These are phyloP conservation scores for Steatocranus sp. DNA, from an alignment of 2,797 vertebrate species.

Conservation along the genomic window DNA sequence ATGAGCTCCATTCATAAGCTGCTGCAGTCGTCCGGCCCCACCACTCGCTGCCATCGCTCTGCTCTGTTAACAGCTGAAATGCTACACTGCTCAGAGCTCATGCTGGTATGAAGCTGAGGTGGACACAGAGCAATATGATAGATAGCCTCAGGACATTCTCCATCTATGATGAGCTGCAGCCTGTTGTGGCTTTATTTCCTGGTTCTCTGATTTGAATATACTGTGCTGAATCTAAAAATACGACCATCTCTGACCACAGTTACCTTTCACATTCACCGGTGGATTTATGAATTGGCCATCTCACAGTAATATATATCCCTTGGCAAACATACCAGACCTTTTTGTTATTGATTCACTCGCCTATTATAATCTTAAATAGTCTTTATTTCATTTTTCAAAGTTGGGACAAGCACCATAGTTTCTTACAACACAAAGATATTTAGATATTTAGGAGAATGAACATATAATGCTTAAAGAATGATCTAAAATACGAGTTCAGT, in stretches of 20 bases:
- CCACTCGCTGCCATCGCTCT: slow-evolving; percentile 31
- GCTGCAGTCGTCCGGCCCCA: slow-evolving; percentile 30
- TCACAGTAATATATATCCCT: not conserved
- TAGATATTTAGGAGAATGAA: not conserved
- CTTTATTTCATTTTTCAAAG: not conserved
- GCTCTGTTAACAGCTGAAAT: slow-evolving; percentile 72
- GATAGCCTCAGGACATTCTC: slow-evolving; percentile 25
- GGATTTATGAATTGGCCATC: not conserved
- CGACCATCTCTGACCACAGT: not conserved
- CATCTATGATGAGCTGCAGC: not conserved
- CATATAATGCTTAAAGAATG: not conserved
- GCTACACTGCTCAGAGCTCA: slow-evolving; percentile 50
- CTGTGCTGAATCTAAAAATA: not conserved
- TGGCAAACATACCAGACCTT: not conserved
- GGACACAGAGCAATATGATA: slow-evolving; percentile 46
- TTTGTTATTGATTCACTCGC: not conserved
- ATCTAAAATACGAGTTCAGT: not conserved
- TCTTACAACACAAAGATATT: not conserved
- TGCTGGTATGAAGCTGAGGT: slow-evolving; percentile 30
- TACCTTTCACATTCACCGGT: not conserved
- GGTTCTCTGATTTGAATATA: slow-evolving; percentile 12
- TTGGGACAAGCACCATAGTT: not conserved
- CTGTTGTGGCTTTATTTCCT: slow-evolving; percentile 11
- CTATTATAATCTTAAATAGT: not conserved
- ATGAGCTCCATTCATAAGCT: slow-evolving; percentile 66